Percentiles rank a stretch among this genome's conserved stretches.
phyloP scores from a whole-genome alignment of 2,888 invertebrate species.

The Microctonus hyperodae region DNA sequence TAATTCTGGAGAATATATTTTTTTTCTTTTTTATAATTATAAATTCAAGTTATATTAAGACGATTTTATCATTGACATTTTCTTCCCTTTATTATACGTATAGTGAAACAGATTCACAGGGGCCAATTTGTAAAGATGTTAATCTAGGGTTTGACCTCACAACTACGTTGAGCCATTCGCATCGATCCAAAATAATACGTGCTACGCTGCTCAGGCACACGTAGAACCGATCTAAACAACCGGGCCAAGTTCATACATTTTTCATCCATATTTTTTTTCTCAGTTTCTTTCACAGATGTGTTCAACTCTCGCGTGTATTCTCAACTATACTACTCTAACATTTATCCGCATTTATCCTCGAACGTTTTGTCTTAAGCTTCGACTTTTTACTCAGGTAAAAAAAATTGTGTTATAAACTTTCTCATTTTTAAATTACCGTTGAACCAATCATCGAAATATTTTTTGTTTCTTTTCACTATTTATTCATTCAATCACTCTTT shows the following conservation, averaged over 20 bases:
- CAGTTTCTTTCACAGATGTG: background rate
- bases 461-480: background rate
- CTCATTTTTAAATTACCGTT: background rate
- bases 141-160: constrained; percentile 25
- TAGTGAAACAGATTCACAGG: background rate
- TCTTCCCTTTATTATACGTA: background rate
- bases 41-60: background rate
- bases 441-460: background rate
- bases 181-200: constrained; percentile 19
- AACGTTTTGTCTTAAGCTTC: background rate
- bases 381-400: background rate
- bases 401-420: constrained; percentile 14
- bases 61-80: background rate
- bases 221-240: constrained; percentile 10
- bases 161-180: constrained; percentile 15
- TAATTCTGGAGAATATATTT: background rate
- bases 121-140: constrained; percentile 18
- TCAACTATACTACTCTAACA: background rate
- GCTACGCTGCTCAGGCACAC: constrained; percentile 6
- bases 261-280: background rate
- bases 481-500: background rate
- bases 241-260: constrained; percentile 24
- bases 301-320: too few relatives aligned
- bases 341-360: constrained; percentile 6
- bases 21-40: background rate